phyloP scores from a whole-genome alignment of 2,888 invertebrate genomes.

The Flexamia atlantica region DNA sequence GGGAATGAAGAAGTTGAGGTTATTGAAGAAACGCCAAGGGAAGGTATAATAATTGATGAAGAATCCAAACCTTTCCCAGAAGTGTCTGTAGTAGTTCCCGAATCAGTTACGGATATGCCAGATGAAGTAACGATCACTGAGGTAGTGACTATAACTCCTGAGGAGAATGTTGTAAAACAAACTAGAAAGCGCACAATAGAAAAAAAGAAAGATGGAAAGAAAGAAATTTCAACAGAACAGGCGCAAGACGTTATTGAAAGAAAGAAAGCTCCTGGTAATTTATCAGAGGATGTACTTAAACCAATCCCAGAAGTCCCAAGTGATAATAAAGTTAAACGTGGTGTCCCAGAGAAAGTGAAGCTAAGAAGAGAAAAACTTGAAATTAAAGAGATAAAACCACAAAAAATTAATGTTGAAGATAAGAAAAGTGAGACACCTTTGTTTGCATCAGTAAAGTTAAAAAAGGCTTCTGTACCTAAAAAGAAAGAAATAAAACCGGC shows the following conservation, averaged over 20 bases:
- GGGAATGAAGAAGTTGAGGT: conserved; percentile 65
- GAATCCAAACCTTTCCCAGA: conserved; percentile 20
- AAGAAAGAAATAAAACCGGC: conserved; percentile 67
- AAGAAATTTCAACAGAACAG: conserved; percentile 65
- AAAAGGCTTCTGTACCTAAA: conserved; percentile 67
- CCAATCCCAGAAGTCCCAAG: not conserved
- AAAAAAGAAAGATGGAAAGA: conserved; percentile 65
- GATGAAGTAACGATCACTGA: conserved; percentile 63
- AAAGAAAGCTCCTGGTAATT: conserved; percentile 33
- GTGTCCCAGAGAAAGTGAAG: conserved; percentile 5
- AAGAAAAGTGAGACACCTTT: conserved; percentile 68
- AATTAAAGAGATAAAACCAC: conserved; percentile 68
- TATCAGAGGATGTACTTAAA: conserved; percentile 46
- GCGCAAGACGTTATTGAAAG: conserved; percentile 41
- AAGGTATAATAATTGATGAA: conserved; percentile 52
- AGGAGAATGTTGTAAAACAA: conserved; percentile 64
- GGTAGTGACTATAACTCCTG: conserved; percentile 69
- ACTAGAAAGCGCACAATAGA: conserved; percentile 61
- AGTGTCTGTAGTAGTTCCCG: conserved; percentile 43
- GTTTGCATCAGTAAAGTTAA: conserved; percentile 68
- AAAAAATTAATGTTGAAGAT: conserved; percentile 67
- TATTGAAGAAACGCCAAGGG: conserved; percentile 61
- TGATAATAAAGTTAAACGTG: conserved; percentile 14
- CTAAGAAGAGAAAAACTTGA: conserved; percentile 66
- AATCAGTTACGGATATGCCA: conserved; percentile 59